Percentiles rank a stretch among this genome's conserved stretches.
Conservation (phyloP, 53 echinoderm and acorn worm species). For the Temnopleurus reevesii region DNA sequence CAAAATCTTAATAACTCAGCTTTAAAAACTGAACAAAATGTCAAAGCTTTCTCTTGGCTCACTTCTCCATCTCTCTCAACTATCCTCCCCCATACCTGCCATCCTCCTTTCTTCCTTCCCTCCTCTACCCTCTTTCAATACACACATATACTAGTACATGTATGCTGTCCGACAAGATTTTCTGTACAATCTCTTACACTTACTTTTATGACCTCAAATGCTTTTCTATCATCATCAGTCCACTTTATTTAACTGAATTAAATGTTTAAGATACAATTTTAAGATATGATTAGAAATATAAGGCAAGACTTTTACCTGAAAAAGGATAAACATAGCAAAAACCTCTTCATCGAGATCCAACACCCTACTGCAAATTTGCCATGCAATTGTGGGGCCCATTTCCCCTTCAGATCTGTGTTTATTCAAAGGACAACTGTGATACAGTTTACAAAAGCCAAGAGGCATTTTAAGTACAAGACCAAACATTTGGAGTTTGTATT, state of each 20-base stretch:
- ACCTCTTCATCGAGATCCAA: background rate
- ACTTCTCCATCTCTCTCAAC: background rate
- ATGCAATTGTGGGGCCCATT: background rate
- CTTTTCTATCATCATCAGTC: too few species aligned
- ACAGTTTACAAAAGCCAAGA: background rate
- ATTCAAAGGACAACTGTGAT: background rate
- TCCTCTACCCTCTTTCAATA: background rate
- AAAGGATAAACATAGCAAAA: background rate
- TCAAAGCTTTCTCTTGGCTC: background rate
- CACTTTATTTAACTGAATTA: too few species aligned
- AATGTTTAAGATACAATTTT: too few species aligned
- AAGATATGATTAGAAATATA: too few species aligned
- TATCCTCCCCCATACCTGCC: background rate
- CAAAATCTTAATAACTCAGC: too few species aligned
- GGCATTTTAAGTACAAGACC: background rate
- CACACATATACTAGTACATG: too few species aligned
- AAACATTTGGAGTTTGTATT: slow-evolving; percentile 16
- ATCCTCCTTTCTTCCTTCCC: background rate
- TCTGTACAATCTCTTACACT: too few species aligned
- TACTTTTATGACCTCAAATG: too few species aligned
- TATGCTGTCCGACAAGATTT: too few species aligned
- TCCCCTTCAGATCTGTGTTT: background rate
- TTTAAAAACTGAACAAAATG: too few species aligned
- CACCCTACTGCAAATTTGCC: slow-evolving; percentile 19
- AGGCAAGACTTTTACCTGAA: background rate